Percentiles rank a stretch among this genome's conserved stretches.
phyloP scores from a whole-genome alignment of 2,888 invertebrate genomes.

The Oscheius sp. region DNA sequence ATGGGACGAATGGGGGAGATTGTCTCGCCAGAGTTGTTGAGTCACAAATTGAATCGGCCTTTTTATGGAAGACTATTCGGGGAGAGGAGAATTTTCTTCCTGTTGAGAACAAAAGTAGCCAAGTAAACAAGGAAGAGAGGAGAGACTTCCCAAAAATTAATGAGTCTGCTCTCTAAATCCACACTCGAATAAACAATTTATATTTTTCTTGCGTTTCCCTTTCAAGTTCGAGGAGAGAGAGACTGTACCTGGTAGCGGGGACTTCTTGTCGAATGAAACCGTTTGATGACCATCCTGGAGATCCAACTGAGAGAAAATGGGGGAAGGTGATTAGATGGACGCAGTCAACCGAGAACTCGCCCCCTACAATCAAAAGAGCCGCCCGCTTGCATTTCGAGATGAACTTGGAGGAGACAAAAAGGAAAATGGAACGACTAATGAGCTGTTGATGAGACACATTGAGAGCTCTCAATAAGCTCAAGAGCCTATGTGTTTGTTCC shows the following conservation, averaged over 20 bases:
- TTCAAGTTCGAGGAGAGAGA: too few relatives aligned
- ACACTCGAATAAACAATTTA: background rate
- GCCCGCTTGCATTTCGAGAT: slow-evolving; percentile 12
- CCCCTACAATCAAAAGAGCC: slow-evolving; percentile 27
- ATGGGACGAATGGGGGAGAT: too few relatives aligned
- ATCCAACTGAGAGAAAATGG: background rate
- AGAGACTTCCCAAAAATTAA: too few relatives aligned
- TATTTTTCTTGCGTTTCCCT: background rate
- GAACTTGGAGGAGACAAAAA: background rate
- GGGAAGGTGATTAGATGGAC: slow-evolving; percentile 26
- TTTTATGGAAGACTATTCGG: too few relatives aligned
- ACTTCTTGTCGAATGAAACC: slow-evolving; percentile 7
- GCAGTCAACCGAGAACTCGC: slow-evolving; percentile 27
- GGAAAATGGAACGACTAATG: background rate
- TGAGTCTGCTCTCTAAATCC: too few relatives aligned
- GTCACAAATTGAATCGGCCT: too few relatives aligned
- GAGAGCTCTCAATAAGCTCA: slow-evolving; percentile 9
- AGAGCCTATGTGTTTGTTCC: background rate
- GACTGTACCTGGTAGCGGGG: slow-evolving; percentile 15
- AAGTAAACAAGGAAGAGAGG: too few relatives aligned
- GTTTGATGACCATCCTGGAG: slow-evolving; percentile 24
- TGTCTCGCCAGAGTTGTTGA: too few relatives aligned
- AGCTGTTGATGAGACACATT: slow-evolving; percentile 17
- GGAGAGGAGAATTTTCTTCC: too few relatives aligned
- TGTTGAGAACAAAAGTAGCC: too few relatives aligned